Evolutionary conservation across 2,888 invertebrate genomes (phyloP).

Genomic region (Xanthia togata): DNA sequence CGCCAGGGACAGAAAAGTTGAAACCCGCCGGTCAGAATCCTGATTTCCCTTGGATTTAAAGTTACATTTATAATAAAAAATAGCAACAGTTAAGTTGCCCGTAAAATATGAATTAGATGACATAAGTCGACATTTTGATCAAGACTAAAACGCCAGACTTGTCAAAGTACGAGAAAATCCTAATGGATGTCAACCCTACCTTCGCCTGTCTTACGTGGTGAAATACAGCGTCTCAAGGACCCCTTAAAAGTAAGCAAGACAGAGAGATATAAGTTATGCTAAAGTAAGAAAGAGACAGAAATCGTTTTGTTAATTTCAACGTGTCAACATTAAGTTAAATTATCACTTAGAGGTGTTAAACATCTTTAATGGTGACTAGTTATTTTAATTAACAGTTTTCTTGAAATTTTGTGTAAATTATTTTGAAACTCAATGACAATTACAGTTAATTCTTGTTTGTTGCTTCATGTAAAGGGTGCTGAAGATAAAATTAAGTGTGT

Average conservation of each 20-base stretch:
- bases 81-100: neutral
- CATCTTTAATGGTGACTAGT: constrained; percentile 33
- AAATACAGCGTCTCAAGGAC: constrained; percentile 60
- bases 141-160: constrained; percentile 19
- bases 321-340: constrained; percentile 54
- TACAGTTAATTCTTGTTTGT: neutral
- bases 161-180: constrained; percentile 36
- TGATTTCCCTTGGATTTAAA: neutral
- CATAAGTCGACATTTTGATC: constrained; percentile 16
- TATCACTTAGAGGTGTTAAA: constrained; percentile 55
- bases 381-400: constrained; percentile 52
- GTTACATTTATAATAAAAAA: neutral
- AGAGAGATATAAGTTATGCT: constrained; percentile 24
- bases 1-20: no score
- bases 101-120: constrained; percentile 11
- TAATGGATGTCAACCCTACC: constrained; percentile 54
- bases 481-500: neutral
- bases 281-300: constrained; percentile 21
- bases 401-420: constrained; percentile 19
- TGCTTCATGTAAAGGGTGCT: neutral
- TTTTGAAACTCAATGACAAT: constrained; percentile 1
- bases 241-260: constrained; percentile 50
- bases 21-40: no score
- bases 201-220: constrained; percentile 48
- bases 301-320: constrained; percentile 51